Evolutionary conservation across 2,888 invertebrate species (phyloP), one percentile per base, ranked within the genome.

Genomic region (Lymantria dispar): DNA sequence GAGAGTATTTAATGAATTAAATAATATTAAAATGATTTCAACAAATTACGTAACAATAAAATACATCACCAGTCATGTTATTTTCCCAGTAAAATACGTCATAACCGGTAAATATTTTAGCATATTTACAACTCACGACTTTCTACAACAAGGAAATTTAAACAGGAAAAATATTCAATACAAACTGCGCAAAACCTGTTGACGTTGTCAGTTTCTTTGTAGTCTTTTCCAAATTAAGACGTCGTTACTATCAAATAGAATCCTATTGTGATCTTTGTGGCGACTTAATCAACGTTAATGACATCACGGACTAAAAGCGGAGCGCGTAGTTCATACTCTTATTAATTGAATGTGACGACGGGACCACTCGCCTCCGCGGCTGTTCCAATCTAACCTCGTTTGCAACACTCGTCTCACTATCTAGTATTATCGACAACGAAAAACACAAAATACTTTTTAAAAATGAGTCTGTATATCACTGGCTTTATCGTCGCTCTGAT

Each of bases 401-500:
- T 74, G 74, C 68, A 75, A 56, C 81, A 80, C 78, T 74, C 80
- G 85, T 74, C 78, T 79, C 72, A 54, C 58, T 64, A 61, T 58
- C 60, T 50, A 61, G 37, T 42, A 42, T 42, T 42, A 50, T 60
- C 56, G 54, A 51, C 57, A 58, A 47, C 52, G 54, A 56, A 58
- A 55, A 60, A 62, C 44, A 65, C 43, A 53, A 38, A 45, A 40
- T 58, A 66, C 64, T 48, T 64, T 64, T 69, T 65, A 53, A 74
- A 75, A 74, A 89, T 89, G 88, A 75, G 68, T 46, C 72, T 78
- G 7, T 80, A 80, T 56, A 83, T 87, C 50, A 69, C 70, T 29
- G 89, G 88, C 47, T 86, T 90, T 55, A 79, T 89, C 63, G 73
- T 70, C 65, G 86, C 89, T 37, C 67, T 91, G 9, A 60, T 88